Evolutionary conservation across 2,797 vertebrate genomes (phyloP), one percentile per base, ranked within the genome.

Genomic region (Falco peregrinus): DNA sequence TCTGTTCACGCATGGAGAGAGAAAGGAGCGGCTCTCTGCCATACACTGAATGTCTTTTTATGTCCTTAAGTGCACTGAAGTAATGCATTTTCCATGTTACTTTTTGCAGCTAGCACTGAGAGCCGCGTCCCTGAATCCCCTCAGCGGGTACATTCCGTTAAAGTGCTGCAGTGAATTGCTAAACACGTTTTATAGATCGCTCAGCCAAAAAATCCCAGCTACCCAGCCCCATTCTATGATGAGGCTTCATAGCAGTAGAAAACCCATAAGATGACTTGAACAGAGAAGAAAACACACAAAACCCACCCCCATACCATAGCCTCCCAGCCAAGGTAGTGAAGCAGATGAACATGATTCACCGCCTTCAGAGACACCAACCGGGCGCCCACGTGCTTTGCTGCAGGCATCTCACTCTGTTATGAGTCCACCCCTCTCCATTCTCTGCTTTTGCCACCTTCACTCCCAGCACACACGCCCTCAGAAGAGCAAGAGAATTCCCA

Each of bases 61-160:
- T 33, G 87, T 67, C 94, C 92, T 92, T 33, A 86, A 48, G 59
- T 71, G 94, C 90, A 8, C 95, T 33, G 59, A 22, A 56, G 11
- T 83, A 91, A 97, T 96, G 91, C 33, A 39, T 71, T 96, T 97
- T 96, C 89, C 82, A 43, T 89, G 91, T 96, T 84, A n/a, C 43
- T 10, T 37, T 59, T 9, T 28, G 64, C 48, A 31, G 87, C 73
- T 89, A 3, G 13, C 86, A 37, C 20, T 3, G 64, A 54, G 68
- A 60, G 64, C 18, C 15, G 0, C 1, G 10, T 50, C 83, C 80
- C 78, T 31, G 41, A 19, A 6, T 83, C 61, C 88, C 94, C 68
- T 7, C 6, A 33, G 29, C 0, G 43, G 81, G 21, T 16, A 20
- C 6, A 3, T 51, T 75, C 17, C 1, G 0, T 17, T 1, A 4